Base-by-base conservation (phyloP, 2,888 invertebrate species). In the Lissonota sp. region DNA sequence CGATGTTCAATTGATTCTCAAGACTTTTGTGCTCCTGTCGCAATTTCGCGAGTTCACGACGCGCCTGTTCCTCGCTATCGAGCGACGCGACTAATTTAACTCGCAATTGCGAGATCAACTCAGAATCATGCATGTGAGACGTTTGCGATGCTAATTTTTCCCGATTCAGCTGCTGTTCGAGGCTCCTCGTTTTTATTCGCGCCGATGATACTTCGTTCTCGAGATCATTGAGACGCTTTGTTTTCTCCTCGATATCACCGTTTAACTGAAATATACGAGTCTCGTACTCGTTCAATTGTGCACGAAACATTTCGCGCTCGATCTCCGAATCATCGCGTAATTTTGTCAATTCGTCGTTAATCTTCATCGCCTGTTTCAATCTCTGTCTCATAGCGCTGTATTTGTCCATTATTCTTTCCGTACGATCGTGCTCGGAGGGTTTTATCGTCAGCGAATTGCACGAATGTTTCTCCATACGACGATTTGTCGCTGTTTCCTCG, bases 1-100 rank as follows among this genome's bases (percentile, higher is more conserved):
- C 78, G 0, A 87, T 84, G 44, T 85, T 89, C 46, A 92, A 64
- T 62, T 91, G 93, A 0, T 93, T 93, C 75, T 93, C 92, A 0
- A 94, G 87, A 76, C 92, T 91, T 70, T 94, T 93, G 26, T 93
- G 91, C 1, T 94, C 93, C 26, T 94, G 93, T 1, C 94, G 92
- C 84, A 95, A 94, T 40, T 93, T 91, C 58, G 94, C 94, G 55
- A 96, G 92, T 6, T 94, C 91, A 66, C 94, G 94, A 84, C 95
- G 95, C 46, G 96, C 91, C 84, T 95, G 94, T 51, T 94, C 93
- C 86, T 96, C 96, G 0, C 94, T 94, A 57, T 95, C 94, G 89
- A 96, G 92, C 0, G 95, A 94, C 0, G 94, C 93, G 84, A 96
- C 95, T 5, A 97, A 78, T 60, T 92, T 89, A 39, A 87, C 86